Evolutionary conservation across 2,888 invertebrate species (phyloP).

Genomic region (Caenorhabditis wallacei): DNA sequence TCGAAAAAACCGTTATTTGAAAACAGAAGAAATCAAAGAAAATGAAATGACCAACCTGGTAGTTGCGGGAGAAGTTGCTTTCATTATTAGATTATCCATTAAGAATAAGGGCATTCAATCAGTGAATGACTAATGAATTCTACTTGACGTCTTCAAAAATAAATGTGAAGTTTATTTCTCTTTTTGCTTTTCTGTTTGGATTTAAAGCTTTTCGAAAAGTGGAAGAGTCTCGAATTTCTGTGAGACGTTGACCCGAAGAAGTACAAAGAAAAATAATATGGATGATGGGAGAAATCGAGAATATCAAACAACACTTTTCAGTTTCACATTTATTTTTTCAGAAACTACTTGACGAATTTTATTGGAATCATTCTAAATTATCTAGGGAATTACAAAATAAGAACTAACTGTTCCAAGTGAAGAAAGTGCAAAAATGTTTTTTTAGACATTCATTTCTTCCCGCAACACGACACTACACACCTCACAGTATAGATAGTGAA

Average conservation of each 20-base stretch:
- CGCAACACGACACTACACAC: too few species aligned
- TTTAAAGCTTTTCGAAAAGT: constrained; percentile 45
- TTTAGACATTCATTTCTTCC: too few species aligned
- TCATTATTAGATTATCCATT: constrained; percentile 33
- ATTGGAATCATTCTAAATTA: neutral
- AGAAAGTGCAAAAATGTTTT: too few species aligned
- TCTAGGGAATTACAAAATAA: too few species aligned
- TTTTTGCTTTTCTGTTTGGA: constrained; percentile 12
- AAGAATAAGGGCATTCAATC: constrained; percentile 1
- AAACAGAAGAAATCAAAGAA: constrained; percentile 3
- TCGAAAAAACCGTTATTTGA: too few species aligned
- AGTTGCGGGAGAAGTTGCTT: neutral
- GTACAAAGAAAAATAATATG: constrained; percentile 51
- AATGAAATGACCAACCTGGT: constrained; percentile 35
- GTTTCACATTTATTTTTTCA: neutral
- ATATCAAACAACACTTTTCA: neutral
- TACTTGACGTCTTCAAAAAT: constrained; percentile 32
- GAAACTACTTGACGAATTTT: neutral
- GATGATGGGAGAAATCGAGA: constrained; percentile 9
- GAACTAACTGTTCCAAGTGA: too few species aligned
- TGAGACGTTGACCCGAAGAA: constrained; percentile 23
- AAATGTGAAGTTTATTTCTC: constrained; percentile 29
- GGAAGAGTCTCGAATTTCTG: constrained; percentile 45
- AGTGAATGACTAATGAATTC: constrained; percentile 24
- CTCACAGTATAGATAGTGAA: too few species aligned